Conservation (phyloP, 2,113 vertebrate species). For the Parus major region DNA sequence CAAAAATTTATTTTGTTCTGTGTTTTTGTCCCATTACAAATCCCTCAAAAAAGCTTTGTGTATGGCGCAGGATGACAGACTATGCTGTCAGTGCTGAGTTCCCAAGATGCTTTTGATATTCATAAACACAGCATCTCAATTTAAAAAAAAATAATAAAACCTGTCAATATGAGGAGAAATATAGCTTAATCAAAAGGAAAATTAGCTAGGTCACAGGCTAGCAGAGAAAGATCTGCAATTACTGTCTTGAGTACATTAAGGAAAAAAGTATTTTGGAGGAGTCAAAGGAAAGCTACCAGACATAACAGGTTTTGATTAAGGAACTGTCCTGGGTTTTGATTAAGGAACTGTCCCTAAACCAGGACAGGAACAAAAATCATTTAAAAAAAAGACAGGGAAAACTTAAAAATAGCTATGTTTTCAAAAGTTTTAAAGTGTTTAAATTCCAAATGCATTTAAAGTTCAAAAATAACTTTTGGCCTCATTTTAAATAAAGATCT, state of each 20-base stretch:
- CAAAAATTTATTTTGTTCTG: neutral
- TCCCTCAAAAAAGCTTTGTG: neutral
- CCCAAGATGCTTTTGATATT: slow-evolving; percentile 49
- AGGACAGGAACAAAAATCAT: neutral
- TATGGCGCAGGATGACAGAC: neutral
- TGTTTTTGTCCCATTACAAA: neutral
- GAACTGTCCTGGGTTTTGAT: neutral
- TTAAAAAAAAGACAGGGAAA: neutral
- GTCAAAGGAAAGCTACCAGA: neutral
- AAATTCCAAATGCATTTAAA: neutral
- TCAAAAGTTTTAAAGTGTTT: neutral
- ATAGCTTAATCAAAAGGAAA: neutral
- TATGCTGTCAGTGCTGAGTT: neutral
- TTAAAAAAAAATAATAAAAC: neutral
- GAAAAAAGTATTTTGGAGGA: neutral
- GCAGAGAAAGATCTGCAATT: neutral
- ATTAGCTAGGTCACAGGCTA: slow-evolving; percentile 28
- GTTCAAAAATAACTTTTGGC: neutral
- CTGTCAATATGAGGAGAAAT: slow-evolving; percentile 18
- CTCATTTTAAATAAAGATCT: neutral
- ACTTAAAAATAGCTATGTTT: neutral
- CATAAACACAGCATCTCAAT: slow-evolving; percentile 22
- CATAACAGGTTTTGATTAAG: neutral
- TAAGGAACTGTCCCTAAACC: neutral
- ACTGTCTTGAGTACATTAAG: neutral